Evolutionary conservation across 2,888 invertebrate genomes (phyloP), one percentile per base, ranked within the genome.

Genomic region (Scrobipalpa atriplicella): DNA sequence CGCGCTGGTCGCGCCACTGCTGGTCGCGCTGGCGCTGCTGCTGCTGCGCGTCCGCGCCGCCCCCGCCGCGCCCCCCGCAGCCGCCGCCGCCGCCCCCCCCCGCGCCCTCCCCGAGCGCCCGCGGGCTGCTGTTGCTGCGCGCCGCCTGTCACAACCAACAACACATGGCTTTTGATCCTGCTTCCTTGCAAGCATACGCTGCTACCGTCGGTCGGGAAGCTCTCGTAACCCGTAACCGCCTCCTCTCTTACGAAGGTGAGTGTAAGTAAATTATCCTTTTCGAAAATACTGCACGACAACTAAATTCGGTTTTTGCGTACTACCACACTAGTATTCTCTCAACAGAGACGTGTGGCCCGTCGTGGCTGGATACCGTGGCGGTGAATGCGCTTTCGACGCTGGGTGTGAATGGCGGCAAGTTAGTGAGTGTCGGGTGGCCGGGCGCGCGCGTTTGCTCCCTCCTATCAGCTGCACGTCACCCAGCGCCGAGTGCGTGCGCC

Each of bases 281-380:
- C 47, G 7, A 43, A 3, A 43, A 16, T 7, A 16, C 47, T 16
- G 13, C 43, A 13, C 13, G 29, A 29, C 5, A 29, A 29, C 29
- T 29, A 29, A 29, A 43, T 13, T 11, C 43, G 13, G 13, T 43
- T 43, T 13, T 13, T 43, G 13, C 43, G 58, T 63, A 16, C 61
- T 63, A 10, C 29, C 62, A 10, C 29, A 29, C 0, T 29, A 13
- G 10, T 29, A 13, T 21, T 11, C 2, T n/a, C n/a, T 36, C 67
- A 62, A 19, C 74, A 88, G 90, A 87, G 43, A 89, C 89, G 0
- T 89, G 89, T 71, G 87, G 86, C 1, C 65, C 73, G 13, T 75
- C 69, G 47, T 83, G 84, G 85, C 67, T 68, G 29, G 69, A 62
- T 62, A 47, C 72, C 72, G 86, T 78, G 78, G 78, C 76, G 71